Evolutionary conservation across 2,797 vertebrate species (phyloP), one percentile per base, ranked within the genome.

Genomic region (Xiphorhynchus erythropygius): DNA sequence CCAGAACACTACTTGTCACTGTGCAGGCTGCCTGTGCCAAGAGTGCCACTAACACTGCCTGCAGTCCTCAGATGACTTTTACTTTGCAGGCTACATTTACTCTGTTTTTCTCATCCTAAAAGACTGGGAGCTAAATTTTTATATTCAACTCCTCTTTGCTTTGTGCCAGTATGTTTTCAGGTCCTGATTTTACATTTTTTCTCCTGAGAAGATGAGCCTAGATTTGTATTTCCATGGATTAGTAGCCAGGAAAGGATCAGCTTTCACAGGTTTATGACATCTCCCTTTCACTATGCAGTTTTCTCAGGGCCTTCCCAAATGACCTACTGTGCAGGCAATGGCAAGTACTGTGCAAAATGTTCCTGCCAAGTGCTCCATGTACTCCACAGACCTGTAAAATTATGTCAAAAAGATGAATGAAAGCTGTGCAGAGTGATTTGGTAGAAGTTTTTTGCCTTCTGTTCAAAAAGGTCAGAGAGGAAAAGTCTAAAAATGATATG

Each of bases 1-100:
- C 11, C 4, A 5, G 42, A 77, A 53, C 18, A 9, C 10, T 4
- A 7, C 46, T 78, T 0, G 0, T 25, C 1, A 0, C 55, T 82
- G 12, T 44, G 39, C 25, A 46, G 18, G 27, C 32, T 53, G 25
- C 28, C 35, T 5, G 1, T 32, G 44, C 35, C 56, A 55, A 71
- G 4, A 75, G 1, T 6, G 13, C 10, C 41, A 42, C 23, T 44
- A 44, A 17, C 17, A 7, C 37, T 35, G 35, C 23, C 39, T 69
- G 44, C 15, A 59, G 27, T 27, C 52, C 49, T 62, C 32, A 18
- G 9, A 35, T 18, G 16, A 32, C 25, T 41, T 63, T 42, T 71
- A 71, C 13, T 50, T 33, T 14, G 13, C 39, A 70, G 12, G 11
- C 13, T 69, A 19, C 13, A 19, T 85, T 87, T 35, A 56, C 24